Percentiles rank a stretch among this genome's conserved stretches.
These are phyloP conservation scores for Eira barbara DNA, from an alignment of 2,113 vertebrate species.

Conservation along the genomic window DNA sequence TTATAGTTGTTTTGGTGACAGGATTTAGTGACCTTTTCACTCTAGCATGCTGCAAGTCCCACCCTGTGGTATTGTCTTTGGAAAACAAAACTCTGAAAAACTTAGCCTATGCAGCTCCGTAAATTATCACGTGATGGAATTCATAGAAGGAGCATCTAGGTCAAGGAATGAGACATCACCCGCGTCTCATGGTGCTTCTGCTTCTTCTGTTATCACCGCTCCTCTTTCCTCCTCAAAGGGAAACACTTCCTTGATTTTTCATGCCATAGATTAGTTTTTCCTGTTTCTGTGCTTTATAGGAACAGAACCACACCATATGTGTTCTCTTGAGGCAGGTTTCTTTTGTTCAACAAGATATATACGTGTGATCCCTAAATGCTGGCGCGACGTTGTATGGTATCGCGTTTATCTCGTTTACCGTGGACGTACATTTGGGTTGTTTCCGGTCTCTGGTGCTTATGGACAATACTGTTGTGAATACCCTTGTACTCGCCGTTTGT, in stretches of 20 bases:
- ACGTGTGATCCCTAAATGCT: accelerated
- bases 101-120: no score
- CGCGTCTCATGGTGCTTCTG: accelerated
- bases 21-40: not conserved
- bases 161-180: not conserved
- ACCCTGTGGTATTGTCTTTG: not conserved
- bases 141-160: not conserved
- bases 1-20: not conserved
- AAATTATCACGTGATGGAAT: not conserved
- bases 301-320: accelerated
- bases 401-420: accelerated
- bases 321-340: not conserved
- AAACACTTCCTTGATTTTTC: not conserved
- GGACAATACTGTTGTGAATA: accelerated
- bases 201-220: accelerated
- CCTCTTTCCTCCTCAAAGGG: not conserved
- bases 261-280: accelerated
- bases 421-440: accelerated
- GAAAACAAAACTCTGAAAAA: not conserved
- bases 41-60: not conserved
- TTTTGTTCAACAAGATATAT: accelerated
- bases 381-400: no score
- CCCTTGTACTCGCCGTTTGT: no score
- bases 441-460: accelerated
- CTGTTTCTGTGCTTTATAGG: not conserved